These are phyloP conservation scores for Dromas ardeola DNA, from an alignment of 2,113 vertebrate genomes.

Conservation along the genomic window DNA sequence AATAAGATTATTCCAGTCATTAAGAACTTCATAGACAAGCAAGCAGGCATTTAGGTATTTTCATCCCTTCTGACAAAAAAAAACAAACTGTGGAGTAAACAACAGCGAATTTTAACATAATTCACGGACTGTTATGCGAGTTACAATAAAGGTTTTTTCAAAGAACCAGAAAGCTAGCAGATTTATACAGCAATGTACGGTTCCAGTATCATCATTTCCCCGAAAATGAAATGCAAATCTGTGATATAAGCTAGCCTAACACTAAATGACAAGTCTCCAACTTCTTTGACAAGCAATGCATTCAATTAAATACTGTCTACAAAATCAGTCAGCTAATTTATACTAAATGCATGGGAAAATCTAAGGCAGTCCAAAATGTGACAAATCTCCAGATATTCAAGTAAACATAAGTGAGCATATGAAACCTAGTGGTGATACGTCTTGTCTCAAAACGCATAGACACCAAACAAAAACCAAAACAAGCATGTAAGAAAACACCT, in stretches of 20 bases:
- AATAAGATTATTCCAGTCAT: background rate
- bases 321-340: background rate
- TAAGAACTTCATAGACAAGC: background rate
- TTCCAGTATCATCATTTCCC: background rate
- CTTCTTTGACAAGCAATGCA: background rate
- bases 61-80: background rate
- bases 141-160: background rate
- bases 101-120: background rate
- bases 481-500: background rate
- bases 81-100: background rate
- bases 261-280: background rate
- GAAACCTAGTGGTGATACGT: rapidly evolving
- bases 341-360: background rate
- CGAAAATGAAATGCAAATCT: background rate
- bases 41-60: background rate
- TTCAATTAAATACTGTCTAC: background rate
- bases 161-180: background rate
- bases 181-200: background rate
- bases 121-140: background rate
- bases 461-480: background rate
- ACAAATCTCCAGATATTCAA: background rate
- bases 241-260: background rate
- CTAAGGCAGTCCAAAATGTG: background rate
- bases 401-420: background rate
- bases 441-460: background rate